These are phyloP conservation scores for Forbesichthys agassizii DNA, from an alignment of 2,113 vertebrate genomes.

Conservation along the genomic window DNA sequence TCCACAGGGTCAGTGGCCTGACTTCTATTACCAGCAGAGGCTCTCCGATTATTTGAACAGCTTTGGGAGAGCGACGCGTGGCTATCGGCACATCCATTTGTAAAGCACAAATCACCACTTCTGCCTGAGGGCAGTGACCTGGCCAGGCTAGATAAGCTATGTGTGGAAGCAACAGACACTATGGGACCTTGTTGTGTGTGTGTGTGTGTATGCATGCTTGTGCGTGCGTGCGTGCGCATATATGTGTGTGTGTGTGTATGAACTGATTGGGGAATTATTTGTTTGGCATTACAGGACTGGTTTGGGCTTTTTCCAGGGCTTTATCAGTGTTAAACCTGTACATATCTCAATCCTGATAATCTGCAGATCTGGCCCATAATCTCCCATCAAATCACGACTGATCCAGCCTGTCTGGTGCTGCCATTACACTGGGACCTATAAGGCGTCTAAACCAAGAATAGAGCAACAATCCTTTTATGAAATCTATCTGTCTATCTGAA, in stretches of 20 bases:
- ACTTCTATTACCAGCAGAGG: constrained; percentile 59
- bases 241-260: background rate
- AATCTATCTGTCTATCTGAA: too few species aligned
- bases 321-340: constrained; percentile 38
- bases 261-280: constrained; percentile 38
- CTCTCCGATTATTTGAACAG: constrained; percentile 70
- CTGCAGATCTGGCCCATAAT: constrained; percentile 31
- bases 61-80: constrained; percentile 32
- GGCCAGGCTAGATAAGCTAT: constrained; percentile 66
- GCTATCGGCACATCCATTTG: constrained; percentile 54
- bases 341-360: constrained; percentile 60
- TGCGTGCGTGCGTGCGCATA: constrained; percentile 10
- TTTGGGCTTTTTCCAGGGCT: constrained; percentile 15
- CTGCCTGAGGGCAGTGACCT: constrained; percentile 52
- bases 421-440: background rate
- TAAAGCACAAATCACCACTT: constrained; percentile 35
- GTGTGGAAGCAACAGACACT: constrained; percentile 57
- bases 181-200: constrained; percentile 31
- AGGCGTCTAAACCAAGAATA: background rate
- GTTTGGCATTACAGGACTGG: constrained; percentile 26
- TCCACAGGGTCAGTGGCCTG: constrained; percentile 57
- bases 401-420: constrained; percentile 21
- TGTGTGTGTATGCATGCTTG: background rate
- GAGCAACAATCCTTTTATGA: too few species aligned
- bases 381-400: constrained; percentile 28